phyloP scores from a whole-genome alignment of 2,888 invertebrate species.

The Myopa testacea region DNA sequence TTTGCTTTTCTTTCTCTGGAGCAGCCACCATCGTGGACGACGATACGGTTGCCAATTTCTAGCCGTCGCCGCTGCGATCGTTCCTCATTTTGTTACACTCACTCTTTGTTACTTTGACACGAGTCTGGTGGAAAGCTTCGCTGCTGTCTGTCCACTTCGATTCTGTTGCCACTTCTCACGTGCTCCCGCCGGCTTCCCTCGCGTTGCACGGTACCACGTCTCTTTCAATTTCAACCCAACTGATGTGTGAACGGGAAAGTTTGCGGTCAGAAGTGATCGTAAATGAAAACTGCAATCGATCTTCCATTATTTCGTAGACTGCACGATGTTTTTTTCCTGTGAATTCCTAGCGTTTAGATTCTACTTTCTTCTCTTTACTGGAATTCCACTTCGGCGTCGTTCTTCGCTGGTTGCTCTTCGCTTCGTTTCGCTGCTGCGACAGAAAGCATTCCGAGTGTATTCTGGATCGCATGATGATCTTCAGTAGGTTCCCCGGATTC shows the following conservation, averaged over 20 bases:
- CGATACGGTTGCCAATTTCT: slow-evolving; percentile 8
- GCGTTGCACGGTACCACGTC: not conserved
- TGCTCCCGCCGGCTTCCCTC: not conserved
- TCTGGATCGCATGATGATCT: not conserved
- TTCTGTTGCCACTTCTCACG: not conserved
- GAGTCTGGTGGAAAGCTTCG: slow-evolving; percentile 19
- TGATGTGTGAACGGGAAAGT: slow-evolving; percentile 39
- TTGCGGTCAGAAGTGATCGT: slow-evolving; percentile 39
- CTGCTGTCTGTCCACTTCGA: not conserved
- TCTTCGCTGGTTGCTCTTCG: not conserved
- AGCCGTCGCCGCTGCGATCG: not conserved
- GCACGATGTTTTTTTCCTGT: not conserved
- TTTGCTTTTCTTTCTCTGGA: not conserved
- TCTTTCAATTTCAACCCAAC: slow-evolving; percentile 34
- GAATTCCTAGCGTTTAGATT: not conserved
- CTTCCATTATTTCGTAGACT: slow-evolving; percentile 18
- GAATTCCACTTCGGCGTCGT: not conserved
- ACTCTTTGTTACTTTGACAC: slow-evolving; percentile 18
- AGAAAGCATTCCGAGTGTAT: not conserved
- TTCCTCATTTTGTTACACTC: slow-evolving; percentile 10
- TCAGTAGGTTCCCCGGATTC: not conserved
- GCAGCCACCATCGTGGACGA: not conserved
- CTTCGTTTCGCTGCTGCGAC: not conserved
- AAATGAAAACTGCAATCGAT: slow-evolving; percentile 37
- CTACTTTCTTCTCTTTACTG: slow-evolving; percentile 24